These are phyloP conservation scores for Luehdorfia chinensis DNA, from an alignment of 1,140 invertebrate genomes.

Conservation along the genomic window DNA sequence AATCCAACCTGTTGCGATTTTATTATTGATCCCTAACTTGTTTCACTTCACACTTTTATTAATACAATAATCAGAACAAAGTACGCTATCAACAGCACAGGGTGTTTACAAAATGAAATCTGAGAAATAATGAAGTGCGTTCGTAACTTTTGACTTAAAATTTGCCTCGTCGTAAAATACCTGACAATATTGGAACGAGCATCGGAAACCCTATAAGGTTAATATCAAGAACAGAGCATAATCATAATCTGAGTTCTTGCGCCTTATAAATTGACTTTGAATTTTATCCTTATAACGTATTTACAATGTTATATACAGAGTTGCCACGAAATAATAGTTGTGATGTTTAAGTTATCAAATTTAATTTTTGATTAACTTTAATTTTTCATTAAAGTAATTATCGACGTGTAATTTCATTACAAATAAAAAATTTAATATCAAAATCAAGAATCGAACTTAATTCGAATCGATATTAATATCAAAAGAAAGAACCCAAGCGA, in stretches of 20 bases:
- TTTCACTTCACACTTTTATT: slow-evolving; percentile 6
- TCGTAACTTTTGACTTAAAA: slow-evolving; percentile 8
- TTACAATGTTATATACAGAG: slow-evolving; percentile 2
- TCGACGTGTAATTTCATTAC: no score
- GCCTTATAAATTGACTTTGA: not conserved
- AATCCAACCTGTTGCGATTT: no score
- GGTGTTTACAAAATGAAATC: not conserved
- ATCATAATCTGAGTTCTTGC: slow-evolving; percentile 4
- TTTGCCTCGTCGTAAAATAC: slow-evolving; percentile 12
- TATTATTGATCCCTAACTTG: no score
- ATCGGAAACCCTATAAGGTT: slow-evolving; percentile 3
- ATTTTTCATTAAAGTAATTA: no score
- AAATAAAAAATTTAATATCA: no score
- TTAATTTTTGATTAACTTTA: no score
- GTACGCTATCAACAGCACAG: not conserved
- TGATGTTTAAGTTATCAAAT: no score
- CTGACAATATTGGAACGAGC: not conserved
- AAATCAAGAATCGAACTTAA: no score
- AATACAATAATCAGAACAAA: slow-evolving; percentile 1
- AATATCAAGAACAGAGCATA: not conserved
- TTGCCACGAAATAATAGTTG: slow-evolving; percentile 5
- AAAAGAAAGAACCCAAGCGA: no score
- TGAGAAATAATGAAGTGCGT: slow-evolving; percentile 1
- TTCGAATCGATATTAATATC: no score
- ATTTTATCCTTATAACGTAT: not conserved